Percentiles rank a stretch among this genome's conserved stretches.
These are phyloP conservation scores for Rhinella marina DNA, from an alignment of 2,797 vertebrate species.

Conservation along the genomic window DNA sequence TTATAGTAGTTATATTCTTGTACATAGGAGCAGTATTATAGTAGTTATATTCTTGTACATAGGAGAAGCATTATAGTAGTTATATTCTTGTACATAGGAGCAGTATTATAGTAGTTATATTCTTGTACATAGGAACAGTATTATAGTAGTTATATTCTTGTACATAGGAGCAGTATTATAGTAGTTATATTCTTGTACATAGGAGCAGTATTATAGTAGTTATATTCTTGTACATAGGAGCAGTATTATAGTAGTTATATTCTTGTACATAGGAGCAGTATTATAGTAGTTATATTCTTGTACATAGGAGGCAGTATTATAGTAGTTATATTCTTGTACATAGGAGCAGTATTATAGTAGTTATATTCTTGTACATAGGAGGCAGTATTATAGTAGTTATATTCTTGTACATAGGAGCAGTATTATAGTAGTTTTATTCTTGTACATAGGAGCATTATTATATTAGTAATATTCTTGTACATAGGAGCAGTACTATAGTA, in stretches of 20 bases:
- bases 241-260: not conserved
- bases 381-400: constrained; percentile 8
- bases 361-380: not conserved
- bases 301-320: not conserved
- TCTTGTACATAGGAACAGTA: not conserved
- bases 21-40: not conserved
- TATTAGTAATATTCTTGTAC: not conserved
- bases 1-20: not conserved
- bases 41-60: constrained; percentile 1
- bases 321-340: not conserved
- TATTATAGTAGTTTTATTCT: not conserved
- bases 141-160: not conserved
- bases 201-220: not conserved
- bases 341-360: not conserved
- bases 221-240: not conserved
- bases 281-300: not conserved
- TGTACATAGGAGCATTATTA: not conserved
- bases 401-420: not conserved
- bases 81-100: not conserved
- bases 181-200: constrained; percentile 8
- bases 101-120: constrained; percentile 13
- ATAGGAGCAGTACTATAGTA: not conserved
- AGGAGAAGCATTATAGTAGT: not conserved
- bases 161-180: not conserved
- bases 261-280: not conserved